These are phyloP conservation scores for Epistrophella euchroma DNA, from an alignment of 2,888 invertebrate genomes.

Conservation along the genomic window DNA sequence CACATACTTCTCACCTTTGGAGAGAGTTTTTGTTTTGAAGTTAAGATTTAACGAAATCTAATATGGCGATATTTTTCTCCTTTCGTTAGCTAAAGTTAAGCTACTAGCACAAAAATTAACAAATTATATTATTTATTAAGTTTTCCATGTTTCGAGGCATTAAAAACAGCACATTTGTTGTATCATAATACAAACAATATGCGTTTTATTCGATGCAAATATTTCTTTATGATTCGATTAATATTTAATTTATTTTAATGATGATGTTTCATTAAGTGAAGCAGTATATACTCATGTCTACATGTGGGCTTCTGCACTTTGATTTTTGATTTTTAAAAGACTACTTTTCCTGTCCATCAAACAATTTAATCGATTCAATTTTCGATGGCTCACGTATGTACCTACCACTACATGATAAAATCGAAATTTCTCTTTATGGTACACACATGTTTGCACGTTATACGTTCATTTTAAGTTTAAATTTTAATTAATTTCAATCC, in stretches of 20 bases:
- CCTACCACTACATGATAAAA: not conserved
- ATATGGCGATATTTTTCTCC: too few relatives aligned
- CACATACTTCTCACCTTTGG: too few relatives aligned
- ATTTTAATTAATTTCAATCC: slow-evolving; percentile 1
- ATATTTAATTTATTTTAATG: not conserved
- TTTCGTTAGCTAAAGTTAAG: too few relatives aligned
- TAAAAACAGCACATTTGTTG: not conserved
- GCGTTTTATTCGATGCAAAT: not conserved
- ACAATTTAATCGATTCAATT: slow-evolving; percentile 24
- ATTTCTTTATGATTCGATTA: not conserved
- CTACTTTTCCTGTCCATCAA: not conserved
- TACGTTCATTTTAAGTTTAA: not conserved
- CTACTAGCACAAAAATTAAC: too few relatives aligned
- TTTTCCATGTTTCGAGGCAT: not conserved
- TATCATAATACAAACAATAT: not conserved
- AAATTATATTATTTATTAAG: too few relatives aligned
- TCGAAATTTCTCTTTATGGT: not conserved
- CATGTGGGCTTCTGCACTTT: not conserved
- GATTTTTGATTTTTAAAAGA: slow-evolving; percentile 5
- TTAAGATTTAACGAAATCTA: too few relatives aligned
- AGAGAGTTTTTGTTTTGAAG: too few relatives aligned
- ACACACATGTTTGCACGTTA: not conserved
- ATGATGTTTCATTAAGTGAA: slow-evolving; percentile 21
- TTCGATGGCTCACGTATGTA: slow-evolving; percentile 11
- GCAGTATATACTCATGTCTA: too few relatives aligned